Percentiles rank a stretch among this genome's conserved stretches.
Evolutionary conservation across 1,140 invertebrate species (phyloP).

Genomic region (Philotrypesis tridentata): DNA sequence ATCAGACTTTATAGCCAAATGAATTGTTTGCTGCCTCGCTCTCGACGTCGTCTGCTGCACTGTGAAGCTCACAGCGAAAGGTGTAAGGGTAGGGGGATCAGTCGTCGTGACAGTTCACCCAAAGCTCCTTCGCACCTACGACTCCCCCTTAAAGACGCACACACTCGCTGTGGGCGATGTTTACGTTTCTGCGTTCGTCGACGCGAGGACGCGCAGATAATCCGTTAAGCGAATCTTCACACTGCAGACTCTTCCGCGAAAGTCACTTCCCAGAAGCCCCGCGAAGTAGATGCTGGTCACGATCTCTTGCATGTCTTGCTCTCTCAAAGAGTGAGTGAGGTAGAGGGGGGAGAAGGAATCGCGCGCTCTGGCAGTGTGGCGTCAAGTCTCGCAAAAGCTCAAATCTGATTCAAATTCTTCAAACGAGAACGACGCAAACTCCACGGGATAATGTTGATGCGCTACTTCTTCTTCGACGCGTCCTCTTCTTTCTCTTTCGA

Average conservation of each 20-base stretch:
- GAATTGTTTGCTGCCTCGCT: no score
- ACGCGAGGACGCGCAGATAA: slow-evolving; percentile 36
- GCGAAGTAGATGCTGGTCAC: slow-evolving; percentile 57
- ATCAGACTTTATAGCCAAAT: no score
- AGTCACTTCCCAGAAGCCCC: slow-evolving; percentile 53
- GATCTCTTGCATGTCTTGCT: slow-evolving; percentile 50
- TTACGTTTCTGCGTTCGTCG: slow-evolving; percentile 1
- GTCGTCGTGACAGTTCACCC: no score
- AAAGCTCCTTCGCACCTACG: no score
- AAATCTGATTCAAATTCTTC: slow-evolving; percentile 50
- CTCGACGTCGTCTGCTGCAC: background rate
- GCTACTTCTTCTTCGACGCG: background rate
- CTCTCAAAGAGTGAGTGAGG: background rate
- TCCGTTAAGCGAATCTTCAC: slow-evolving; percentile 53
- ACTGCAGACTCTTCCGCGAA: slow-evolving; percentile 48
- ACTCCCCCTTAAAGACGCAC: slow-evolving; percentile 27
- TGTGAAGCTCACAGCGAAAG: background rate
- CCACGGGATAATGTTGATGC: background rate
- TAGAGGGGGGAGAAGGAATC: no score
- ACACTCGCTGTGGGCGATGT: background rate
- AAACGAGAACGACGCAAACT: slow-evolving; percentile 38
- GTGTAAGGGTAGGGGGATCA: background rate
- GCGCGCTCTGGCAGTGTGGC: background rate
- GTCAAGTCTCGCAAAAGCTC: slow-evolving; percentile 38
- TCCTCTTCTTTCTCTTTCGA: background rate